Evolutionary conservation across 35 echinoderm and acorn worm species (phyloP), one percentile per base, ranked within the genome.

Genomic region (Holothuria glaberrima): DNA sequence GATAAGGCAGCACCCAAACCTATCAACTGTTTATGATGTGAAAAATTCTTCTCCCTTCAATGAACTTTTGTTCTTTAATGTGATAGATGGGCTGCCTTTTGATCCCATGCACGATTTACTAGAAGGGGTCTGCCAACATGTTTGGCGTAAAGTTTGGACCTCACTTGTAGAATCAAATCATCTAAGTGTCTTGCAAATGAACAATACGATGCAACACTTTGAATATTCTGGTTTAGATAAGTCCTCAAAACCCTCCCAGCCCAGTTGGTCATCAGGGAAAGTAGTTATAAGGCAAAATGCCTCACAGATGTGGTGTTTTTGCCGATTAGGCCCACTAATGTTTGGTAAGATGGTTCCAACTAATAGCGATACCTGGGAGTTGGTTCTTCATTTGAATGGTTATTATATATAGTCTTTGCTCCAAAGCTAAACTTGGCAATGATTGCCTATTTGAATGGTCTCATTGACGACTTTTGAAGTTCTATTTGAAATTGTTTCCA

Each of bases 101-200:
- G 88, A 89, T 57, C 68, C 71, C 50, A 58, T 75, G 50, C 89
- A 83, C 54, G 75, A 90, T 48, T 59, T 90, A 33, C 38, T 90
- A 20, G 73, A 90, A 41, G 75, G 75, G 75, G 72, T 90, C 12
- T 77, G 28, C 50, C 88, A 56, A 61, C 57, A 38, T 44, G 73
- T 81, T 44, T 86, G 83, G 83, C 17, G 83, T 36, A 63, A 86
- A 68, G 82, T 86, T 17, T 57, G 48, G 35, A 81, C 77, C 34
- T 64, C n/a, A n/a, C n/a, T n/a, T n/a, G 57, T 82, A 29, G 79
- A 12, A 82, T 56, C 48, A 57, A 60, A 82, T 30, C 24, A 57
- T 28, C 5, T 56, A 14, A 57, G 17, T 26, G 58, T 82, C 44
- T 33, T 28, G 18, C 46, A 58, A 58, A 82, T 82, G 24, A 58